Percentiles rank a stretch among this genome's conserved stretches.
Evolutionary conservation across 2,797 vertebrate genomes (phyloP).

Genomic region (Alcedo quadribrachys): DNA sequence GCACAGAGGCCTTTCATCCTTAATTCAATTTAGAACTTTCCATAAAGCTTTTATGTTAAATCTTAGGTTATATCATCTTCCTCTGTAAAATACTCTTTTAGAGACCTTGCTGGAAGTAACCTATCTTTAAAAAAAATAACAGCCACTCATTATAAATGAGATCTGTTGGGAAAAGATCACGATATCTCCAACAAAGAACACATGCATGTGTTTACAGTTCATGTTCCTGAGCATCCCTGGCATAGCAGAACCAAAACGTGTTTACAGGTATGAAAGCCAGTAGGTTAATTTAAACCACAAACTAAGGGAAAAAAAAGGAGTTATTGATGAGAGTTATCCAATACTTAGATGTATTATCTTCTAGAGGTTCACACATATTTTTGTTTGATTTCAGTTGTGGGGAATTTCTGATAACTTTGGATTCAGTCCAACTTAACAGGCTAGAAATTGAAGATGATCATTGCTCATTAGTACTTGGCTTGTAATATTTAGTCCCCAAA

Average conservation of each 20-base stretch:
- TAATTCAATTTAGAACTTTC: conserved; percentile 17
- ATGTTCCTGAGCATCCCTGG: neutral
- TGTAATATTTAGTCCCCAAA: neutral
- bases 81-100: neutral
- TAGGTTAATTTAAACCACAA: neutral
- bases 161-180: neutral
- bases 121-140: neutral
- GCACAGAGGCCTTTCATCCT: neutral
- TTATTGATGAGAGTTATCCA: neutral
- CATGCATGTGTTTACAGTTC: neutral
- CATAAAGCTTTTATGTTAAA: neutral
- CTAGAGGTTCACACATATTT: neutral
- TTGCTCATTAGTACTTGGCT: neutral
- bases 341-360: neutral
- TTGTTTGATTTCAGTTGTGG: neutral
- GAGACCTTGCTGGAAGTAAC: neutral
- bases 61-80: neutral
- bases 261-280: neutral
- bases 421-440: neutral
- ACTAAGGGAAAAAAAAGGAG: neutral
- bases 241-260: neutral
- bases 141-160: neutral
- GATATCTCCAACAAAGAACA: neutral
- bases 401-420: neutral
- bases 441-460: neutral